A percentile compares a stretch with the other conserved stretches of the same genome.
These are phyloP conservation scores for Perdix hodgsoniae DNA, from an alignment of 2,797 vertebrate genomes.

Conservation along the genomic window DNA sequence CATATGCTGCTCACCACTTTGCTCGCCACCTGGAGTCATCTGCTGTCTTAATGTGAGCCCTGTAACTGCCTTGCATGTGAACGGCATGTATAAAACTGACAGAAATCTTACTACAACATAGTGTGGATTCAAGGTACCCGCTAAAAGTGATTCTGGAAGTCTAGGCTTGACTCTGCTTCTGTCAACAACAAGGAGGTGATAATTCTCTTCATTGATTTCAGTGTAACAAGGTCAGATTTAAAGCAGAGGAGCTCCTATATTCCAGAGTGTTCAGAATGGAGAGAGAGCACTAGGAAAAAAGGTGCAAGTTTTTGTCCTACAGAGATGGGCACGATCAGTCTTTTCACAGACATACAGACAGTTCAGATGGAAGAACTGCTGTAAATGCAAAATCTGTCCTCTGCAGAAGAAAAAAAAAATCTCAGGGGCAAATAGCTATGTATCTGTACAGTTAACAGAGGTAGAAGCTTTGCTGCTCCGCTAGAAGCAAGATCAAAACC, in stretches of 20 bases:
- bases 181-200: neutral
- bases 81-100: accelerated
- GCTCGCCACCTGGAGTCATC: accelerated
- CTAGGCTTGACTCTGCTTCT: neutral
- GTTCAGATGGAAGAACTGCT: neutral
- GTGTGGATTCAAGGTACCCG: neutral
- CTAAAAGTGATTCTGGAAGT: neutral
- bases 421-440: neutral
- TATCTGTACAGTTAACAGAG: neutral
- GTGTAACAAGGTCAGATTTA: neutral
- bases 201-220: neutral
- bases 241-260: neutral
- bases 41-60: neutral
- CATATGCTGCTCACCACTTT: too few species aligned
- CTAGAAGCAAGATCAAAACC: neutral
- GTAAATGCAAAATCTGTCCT: neutral
- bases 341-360: neutral
- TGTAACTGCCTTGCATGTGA: accelerated
- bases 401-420: neutral
- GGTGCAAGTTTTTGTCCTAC: neutral
- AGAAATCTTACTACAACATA: neutral
- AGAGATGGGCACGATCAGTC: neutral
- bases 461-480: neutral
- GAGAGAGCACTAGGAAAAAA: neutral
- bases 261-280: neutral